Evolutionary conservation across 2,888 invertebrate species (phyloP).

Genomic region (Drosophila cognata): DNA sequence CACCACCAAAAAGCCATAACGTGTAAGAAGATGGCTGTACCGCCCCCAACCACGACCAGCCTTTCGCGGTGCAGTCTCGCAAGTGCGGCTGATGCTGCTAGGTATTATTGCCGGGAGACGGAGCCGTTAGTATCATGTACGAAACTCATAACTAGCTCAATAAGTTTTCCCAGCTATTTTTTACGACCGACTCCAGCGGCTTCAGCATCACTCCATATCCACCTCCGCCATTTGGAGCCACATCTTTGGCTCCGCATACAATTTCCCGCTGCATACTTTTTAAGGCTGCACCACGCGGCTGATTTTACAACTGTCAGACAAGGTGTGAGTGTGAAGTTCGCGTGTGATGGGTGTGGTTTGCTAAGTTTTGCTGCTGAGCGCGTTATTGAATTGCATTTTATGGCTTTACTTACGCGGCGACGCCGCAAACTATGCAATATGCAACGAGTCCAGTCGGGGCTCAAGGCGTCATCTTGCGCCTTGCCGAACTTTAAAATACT

Average conservation of each 20-base stretch:
- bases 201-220: slow-evolving; percentile 20
- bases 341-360: slow-evolving; percentile 14
- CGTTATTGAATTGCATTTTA: slow-evolving; percentile 81
- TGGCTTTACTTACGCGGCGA: slow-evolving; percentile 65
- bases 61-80: slow-evolving; percentile 8
- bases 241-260: slow-evolving; percentile 9
- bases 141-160: slow-evolving; percentile 80
- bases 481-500: slow-evolving; percentile 58
- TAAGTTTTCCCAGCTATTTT: slow-evolving; percentile 78
- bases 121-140: slow-evolving; percentile 77
- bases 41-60: background rate
- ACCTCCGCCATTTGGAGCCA: slow-evolving; percentile 1
- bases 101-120: slow-evolving; percentile 67
- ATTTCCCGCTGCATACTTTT: slow-evolving; percentile 52
- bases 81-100: slow-evolving; percentile 41
- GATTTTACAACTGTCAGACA: slow-evolving; percentile 77
- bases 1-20: slow-evolving; percentile 73
- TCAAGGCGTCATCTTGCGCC: slow-evolving; percentile 1
- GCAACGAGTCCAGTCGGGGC: slow-evolving; percentile 22
- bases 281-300: slow-evolving; percentile 68
- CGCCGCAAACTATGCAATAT: slow-evolving; percentile 67
- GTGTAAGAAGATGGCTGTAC: slow-evolving; percentile 44
- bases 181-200: slow-evolving; percentile 63
- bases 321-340: slow-evolving; percentile 43
- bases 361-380: slow-evolving; percentile 45